phyloP scores from a whole-genome alignment of 1,140 invertebrate genomes.

The Diorhabda carinulata region DNA sequence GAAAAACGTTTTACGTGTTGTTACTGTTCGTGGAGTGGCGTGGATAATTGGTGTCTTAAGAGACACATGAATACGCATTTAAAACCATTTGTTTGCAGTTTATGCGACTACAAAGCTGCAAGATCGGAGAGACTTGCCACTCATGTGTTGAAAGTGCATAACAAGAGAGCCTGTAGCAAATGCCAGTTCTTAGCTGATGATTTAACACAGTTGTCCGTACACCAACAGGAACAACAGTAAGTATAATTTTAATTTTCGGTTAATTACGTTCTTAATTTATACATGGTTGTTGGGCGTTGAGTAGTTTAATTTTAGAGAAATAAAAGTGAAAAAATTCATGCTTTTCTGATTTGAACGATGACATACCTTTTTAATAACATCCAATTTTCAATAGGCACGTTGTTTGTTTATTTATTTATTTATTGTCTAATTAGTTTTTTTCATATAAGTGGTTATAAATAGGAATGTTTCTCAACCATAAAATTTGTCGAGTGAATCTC shows the following conservation, averaged over 20 bases:
- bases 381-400: no score
- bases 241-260: constrained; percentile 36
- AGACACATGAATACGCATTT: constrained; percentile 87
- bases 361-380: no score
- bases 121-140: constrained; percentile 80
- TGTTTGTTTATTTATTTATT: no score
- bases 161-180: constrained; percentile 81
- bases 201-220: constrained; percentile 67
- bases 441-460: no score
- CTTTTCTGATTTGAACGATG: no score
- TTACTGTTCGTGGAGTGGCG: constrained; percentile 86
- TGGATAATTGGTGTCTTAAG: constrained; percentile 91
- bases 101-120: constrained; percentile 89
- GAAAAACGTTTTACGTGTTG: constrained; percentile 67
- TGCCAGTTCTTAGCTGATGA: constrained; percentile 83
- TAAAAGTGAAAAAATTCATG: no score
- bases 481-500: no score
- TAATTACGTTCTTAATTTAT: background rate
- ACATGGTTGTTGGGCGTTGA: no score
- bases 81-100: constrained; percentile 81
- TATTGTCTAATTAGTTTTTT: no score
- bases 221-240: constrained; percentile 68
- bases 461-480: no score
- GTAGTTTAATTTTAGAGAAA: no score
- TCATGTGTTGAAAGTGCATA: constrained; percentile 86